These are phyloP conservation scores for Eubucco bourcierii DNA, from an alignment of 2,113 vertebrate genomes.

Conservation along the genomic window DNA sequence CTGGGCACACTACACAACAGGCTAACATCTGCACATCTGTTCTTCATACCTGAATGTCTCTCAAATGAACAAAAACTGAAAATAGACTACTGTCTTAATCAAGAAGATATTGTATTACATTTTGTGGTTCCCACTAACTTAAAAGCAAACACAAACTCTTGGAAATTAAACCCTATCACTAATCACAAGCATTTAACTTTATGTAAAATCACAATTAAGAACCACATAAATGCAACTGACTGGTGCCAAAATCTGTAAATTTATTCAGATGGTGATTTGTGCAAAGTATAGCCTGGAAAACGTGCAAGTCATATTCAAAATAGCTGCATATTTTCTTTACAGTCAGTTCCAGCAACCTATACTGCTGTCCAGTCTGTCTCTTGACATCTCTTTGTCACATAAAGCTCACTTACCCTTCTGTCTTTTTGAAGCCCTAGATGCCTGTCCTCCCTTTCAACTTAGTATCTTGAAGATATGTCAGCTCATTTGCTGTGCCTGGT, in stretches of 20 bases:
- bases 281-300: background rate
- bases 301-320: background rate
- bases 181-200: background rate
- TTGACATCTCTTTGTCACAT: background rate
- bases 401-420: background rate
- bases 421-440: background rate
- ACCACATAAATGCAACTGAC: background rate
- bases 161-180: background rate
- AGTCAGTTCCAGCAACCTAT: background rate
- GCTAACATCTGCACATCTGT: constrained; percentile 44
- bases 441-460: background rate
- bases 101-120: constrained; percentile 20
- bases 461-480: background rate
- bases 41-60: constrained; percentile 44
- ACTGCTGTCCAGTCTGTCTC: background rate
- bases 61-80: constrained; percentile 46
- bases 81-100: constrained; percentile 31
- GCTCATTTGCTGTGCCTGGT: background rate
- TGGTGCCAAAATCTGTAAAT: background rate
- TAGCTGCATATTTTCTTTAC: background rate
- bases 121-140: background rate
- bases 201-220: background rate
- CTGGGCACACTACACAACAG: constrained; percentile 4
- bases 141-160: background rate
- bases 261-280: background rate